A percentile compares a stretch with the other conserved stretches of the same genome.
Conservation (phyloP, 2,113 vertebrate species). For the Elgaria multicarinata region DNA sequence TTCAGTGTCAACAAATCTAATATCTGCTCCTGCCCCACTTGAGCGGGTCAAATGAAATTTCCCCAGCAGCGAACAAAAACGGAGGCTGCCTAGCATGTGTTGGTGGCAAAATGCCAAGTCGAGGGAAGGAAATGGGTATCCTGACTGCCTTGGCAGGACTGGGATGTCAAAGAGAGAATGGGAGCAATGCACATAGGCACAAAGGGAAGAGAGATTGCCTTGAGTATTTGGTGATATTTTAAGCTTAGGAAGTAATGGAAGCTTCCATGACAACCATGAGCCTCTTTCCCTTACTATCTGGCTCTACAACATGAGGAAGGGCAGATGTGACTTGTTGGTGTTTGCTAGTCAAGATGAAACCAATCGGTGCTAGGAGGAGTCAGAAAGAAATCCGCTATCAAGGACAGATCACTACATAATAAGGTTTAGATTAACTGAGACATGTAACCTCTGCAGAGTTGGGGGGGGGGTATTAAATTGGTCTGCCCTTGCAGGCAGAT, state of each 20-base stretch:
- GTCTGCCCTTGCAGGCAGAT: too few relatives aligned
- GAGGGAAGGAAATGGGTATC: slow-evolving; percentile 8
- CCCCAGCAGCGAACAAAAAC: slow-evolving; percentile 56
- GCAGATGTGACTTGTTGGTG: too few relatives aligned
- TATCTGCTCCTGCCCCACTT: slow-evolving; percentile 66
- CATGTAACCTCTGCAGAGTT: too few relatives aligned
- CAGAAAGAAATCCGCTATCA: too few relatives aligned
- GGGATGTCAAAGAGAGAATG: background rate
- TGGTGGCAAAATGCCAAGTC: slow-evolving; percentile 28
- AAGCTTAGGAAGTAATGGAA: background rate
- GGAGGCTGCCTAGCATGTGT: slow-evolving; percentile 36
- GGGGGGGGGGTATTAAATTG: too few relatives aligned
- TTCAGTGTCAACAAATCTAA: slow-evolving; percentile 59
- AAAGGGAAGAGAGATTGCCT: accelerated
- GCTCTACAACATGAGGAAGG: too few relatives aligned
- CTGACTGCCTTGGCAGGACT: background rate
- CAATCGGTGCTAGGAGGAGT: too few relatives aligned
- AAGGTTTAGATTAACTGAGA: too few relatives aligned
- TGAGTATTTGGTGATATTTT: background rate
- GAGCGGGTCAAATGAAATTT: slow-evolving; percentile 68
- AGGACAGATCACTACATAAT: too few relatives aligned
- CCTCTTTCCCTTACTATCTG: too few relatives aligned
- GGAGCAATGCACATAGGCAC: background rate
- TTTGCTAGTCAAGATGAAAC: too few relatives aligned
- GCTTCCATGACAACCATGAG: too few relatives aligned